Evolutionary conservation across 2,888 invertebrate genomes (phyloP), one percentile per base, ranked within the genome.

Genomic region (Noctua janthe): DNA sequence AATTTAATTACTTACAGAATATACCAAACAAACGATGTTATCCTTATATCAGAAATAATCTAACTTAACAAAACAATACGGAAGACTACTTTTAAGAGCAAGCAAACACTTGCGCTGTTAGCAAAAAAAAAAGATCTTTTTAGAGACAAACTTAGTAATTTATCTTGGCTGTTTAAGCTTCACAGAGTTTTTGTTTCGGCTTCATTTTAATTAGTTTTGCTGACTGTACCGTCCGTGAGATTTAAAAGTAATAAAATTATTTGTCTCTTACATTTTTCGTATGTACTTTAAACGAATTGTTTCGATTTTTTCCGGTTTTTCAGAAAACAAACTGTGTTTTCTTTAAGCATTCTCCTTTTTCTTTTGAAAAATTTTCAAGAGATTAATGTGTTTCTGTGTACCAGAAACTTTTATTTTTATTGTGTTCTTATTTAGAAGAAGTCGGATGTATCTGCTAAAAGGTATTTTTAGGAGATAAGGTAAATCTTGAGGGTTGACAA

Each of bases 151-250:
- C 94, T 95, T 91, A 91, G 94, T 93, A 93, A 95, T 95, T 95
- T 95, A 95, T 95, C 94, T 94, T 93, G 90, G 92, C 93, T 94
- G 93, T 94, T 94, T 93, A 92, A 94, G 92, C 90, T 91, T 83
- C 80, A 83, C 87, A 78, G 90, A 87, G 90, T 94, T 95, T 95
- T 94, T 95, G 92, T 92, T 94, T 92, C 89, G 88, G 87, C 84
- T 88, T 90, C 87, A 90, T 94, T 94, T 95, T 95, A 95, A 95
- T 95, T 95, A 94, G 93, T 94, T 95, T 94, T 93, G 91, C 92
- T 93, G 89, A 87, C 89, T 86, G 88, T 90, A 89, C 84, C 81
- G 89, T 91, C 87, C 82, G 89, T 89, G 91, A 93, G 94, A 94
- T 94, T 94, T 92, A 91, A 91, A 94, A 93, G 93, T 92, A 92